Percentiles rank a stretch among this genome's conserved stretches.
Evolutionary conservation across 2,113 vertebrate species (phyloP).

Genomic region (Corvus cornix): DNA sequence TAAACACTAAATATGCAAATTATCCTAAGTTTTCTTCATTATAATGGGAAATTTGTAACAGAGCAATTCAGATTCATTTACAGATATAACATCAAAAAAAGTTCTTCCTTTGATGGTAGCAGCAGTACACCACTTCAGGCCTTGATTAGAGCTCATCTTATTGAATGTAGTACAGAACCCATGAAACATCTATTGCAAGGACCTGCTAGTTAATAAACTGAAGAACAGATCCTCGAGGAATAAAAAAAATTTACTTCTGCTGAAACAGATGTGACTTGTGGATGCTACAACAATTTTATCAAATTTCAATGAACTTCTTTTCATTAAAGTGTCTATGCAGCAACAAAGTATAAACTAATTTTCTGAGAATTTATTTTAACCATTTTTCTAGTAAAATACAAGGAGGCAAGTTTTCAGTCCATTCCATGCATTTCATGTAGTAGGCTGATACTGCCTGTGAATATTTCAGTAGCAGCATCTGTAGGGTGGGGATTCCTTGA

Average conservation of each 20-base stretch:
- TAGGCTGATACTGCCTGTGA: neutral
- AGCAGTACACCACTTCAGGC: neutral
- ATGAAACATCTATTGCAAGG: neutral
- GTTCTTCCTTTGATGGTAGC: neutral
- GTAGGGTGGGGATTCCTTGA: neutral
- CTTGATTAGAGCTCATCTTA: neutral
- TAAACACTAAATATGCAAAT: neutral
- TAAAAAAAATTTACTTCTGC: neutral
- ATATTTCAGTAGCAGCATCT: neutral
- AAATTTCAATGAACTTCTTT: neutral
- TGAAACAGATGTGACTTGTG: neutral
- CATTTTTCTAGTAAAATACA: neutral
- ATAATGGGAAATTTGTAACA: neutral
- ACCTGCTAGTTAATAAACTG: neutral
- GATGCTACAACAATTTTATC: neutral
- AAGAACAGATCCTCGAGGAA: neutral
- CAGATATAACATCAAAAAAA: constrained; percentile 13
- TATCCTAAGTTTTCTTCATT: neutral
- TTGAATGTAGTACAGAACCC: neutral
- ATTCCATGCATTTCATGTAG: neutral
- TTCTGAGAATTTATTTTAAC: neutral
- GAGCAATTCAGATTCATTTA: neutral
- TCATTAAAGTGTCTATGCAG: neutral
- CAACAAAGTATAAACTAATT: neutral
- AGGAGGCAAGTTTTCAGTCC: neutral